Evolutionary conservation across 2,797 vertebrate species (phyloP).

Genomic region (Peromyscus nudipes): DNA sequence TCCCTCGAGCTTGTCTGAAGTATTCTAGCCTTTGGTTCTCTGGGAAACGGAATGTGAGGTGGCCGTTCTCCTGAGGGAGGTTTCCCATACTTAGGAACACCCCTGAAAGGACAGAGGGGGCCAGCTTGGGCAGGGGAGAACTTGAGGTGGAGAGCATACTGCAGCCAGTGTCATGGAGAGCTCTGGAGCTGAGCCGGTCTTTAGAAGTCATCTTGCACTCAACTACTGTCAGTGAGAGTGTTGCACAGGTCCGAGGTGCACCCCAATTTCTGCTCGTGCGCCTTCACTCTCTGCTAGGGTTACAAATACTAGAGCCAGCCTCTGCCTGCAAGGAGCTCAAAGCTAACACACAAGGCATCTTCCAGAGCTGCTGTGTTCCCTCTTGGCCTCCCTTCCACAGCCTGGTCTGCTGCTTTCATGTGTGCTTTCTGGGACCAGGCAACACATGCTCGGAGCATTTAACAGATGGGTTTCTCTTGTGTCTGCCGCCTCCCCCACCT

Average conservation of each 20-base stretch:
- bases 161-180: not conserved
- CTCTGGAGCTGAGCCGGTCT: not conserved
- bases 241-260: not conserved
- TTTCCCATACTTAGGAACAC: not conserved
- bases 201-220: not conserved
- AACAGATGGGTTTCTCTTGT: not conserved
- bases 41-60: not conserved
- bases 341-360: not conserved
- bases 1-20: not conserved
- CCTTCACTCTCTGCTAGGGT: not conserved
- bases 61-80: not conserved
- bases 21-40: not conserved
- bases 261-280: not conserved
- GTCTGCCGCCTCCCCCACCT: not conserved
- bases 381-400: not conserved
- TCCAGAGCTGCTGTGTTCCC: not conserved
- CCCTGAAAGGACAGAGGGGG: not conserved
- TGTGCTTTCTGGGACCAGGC: not conserved
- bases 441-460: not conserved
- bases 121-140: not conserved
- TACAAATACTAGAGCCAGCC: not conserved
- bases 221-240: not conserved
- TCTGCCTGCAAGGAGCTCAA: not conserved
- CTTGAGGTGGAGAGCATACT: fast-evolving
- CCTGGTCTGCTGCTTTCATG: not conserved